Evolutionary conservation across 2,797 vertebrate species (phyloP).

Genomic region (Podargus strigoides): DNA sequence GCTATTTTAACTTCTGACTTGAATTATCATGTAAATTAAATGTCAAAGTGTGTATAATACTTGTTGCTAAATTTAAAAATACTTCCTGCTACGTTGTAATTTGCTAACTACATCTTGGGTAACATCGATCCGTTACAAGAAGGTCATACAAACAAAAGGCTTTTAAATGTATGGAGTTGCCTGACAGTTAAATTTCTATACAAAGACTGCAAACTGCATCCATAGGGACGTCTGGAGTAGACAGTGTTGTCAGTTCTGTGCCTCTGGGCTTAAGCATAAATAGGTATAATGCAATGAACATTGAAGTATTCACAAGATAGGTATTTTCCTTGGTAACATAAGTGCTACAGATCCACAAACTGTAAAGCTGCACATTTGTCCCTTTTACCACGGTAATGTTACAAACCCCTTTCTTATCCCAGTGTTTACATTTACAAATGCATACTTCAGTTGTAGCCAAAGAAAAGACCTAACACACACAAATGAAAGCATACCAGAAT

Average conservation of each 20-base stretch:
- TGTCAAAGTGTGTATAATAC: neutral
- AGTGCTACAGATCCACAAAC: neutral
- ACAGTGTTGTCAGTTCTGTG: neutral
- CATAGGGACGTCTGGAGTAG: constrained; percentile 22
- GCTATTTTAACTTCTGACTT: neutral
- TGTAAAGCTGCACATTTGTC: neutral
- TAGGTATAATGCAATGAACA: neutral
- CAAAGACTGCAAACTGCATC: neutral
- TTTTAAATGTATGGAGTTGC: neutral
- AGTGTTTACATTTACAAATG: neutral
- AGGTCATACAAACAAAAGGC: neutral
- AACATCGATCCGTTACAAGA: neutral
- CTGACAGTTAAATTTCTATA: neutral
- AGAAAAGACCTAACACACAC: neutral
- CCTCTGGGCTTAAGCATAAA: neutral
- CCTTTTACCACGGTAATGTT: neutral
- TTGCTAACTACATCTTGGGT: neutral
- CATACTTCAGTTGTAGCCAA: neutral
- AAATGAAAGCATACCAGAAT: neutral
- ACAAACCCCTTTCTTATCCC: neutral
- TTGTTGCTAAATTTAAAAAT: constrained; percentile 48
- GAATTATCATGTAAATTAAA: neutral
- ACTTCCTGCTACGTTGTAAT: neutral
- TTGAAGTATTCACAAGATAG: neutral
- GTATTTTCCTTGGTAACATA: neutral